These are phyloP conservation scores for Luidia sarsii DNA, from an alignment of 53 echinoderm and acorn worm species.

Conservation along the genomic window DNA sequence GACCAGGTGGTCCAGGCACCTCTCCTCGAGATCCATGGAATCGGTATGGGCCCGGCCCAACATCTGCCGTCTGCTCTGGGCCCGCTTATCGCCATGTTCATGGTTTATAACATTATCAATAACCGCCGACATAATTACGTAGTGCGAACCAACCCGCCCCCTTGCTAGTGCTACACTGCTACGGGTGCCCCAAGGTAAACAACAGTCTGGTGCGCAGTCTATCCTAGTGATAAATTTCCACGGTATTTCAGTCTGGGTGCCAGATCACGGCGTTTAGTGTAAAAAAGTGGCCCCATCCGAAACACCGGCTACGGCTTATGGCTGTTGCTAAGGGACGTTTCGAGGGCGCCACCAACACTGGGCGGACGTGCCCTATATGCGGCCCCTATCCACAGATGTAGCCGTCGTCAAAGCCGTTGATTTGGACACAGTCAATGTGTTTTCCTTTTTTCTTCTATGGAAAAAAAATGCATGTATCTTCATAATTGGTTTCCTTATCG, in stretches of 20 bases:
- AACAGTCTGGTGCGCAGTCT: neutral
- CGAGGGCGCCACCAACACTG: too few relatives aligned
- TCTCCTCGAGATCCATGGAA: slow-evolving; percentile 38
- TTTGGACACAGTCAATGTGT: too few relatives aligned
- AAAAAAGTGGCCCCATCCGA: neutral
- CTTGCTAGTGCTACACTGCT: neutral
- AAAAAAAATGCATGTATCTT: too few relatives aligned
- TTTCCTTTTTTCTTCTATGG: too few relatives aligned
- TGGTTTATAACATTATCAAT: too few relatives aligned
- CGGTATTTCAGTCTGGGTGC: neutral
- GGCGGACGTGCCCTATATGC: too few relatives aligned
- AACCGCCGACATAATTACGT: neutral
- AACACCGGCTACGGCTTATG: too few relatives aligned
- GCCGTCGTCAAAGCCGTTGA: too few relatives aligned
- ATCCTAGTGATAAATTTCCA: neutral
- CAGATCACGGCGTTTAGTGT: neutral
- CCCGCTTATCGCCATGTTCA: neutral
- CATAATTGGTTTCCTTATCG: too few relatives aligned
- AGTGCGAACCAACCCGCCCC: neutral
- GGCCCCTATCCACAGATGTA: too few relatives aligned
- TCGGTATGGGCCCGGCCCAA: neutral
- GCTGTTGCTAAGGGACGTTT: too few relatives aligned
- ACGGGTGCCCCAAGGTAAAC: neutral
- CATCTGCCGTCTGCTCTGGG: neutral
- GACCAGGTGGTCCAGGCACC: slow-evolving; percentile 47